A percentile compares a stretch with the other conserved stretches of the same genome.
phyloP scores from a whole-genome alignment of 2,888 invertebrate genomes.

The Plebejus anna region DNA sequence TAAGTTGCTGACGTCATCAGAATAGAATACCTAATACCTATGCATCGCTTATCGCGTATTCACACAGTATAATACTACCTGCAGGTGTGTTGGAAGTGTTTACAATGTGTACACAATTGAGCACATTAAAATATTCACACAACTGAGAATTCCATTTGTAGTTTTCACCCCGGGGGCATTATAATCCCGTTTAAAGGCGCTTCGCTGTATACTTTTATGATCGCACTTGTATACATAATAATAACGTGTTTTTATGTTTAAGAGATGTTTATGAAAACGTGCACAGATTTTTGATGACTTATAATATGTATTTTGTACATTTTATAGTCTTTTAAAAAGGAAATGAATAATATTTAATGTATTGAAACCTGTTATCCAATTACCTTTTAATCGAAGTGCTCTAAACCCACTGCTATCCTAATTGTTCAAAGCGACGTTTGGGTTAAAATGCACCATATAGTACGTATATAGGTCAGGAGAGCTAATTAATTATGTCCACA shows the following conservation, averaged over 20 bases:
- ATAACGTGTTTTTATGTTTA: not conserved
- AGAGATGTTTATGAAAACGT: not conserved
- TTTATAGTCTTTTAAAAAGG: too few relatives aligned
- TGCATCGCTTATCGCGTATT: not conserved
- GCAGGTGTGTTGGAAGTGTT: not conserved
- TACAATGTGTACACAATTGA: conserved; percentile 48
- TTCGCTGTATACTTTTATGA: conserved; percentile 48
- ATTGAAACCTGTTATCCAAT: not conserved
- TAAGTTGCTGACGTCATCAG: not conserved
- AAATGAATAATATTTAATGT: too few relatives aligned
- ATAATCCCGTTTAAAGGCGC: conserved; percentile 36
- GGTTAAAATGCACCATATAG: conserved; percentile 14
- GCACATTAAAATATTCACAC: conserved; percentile 62
- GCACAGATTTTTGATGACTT: not conserved
- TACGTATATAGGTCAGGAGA: conserved; percentile 27
- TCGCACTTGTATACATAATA: not conserved
- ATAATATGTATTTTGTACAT: not conserved
- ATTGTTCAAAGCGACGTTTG: conserved; percentile 26
- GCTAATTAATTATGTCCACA: conserved; percentile 32
- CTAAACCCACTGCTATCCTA: not conserved
- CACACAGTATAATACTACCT: not conserved
- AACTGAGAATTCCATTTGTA: conserved; percentile 66
- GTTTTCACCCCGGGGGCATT: conserved; percentile 54
- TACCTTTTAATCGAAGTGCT: not conserved
- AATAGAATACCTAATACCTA: not conserved